A percentile compares a stretch with the other conserved stretches of the same genome.
Conservation (phyloP, 2,797 vertebrate genomes). For the Spea hammondii region DNA sequence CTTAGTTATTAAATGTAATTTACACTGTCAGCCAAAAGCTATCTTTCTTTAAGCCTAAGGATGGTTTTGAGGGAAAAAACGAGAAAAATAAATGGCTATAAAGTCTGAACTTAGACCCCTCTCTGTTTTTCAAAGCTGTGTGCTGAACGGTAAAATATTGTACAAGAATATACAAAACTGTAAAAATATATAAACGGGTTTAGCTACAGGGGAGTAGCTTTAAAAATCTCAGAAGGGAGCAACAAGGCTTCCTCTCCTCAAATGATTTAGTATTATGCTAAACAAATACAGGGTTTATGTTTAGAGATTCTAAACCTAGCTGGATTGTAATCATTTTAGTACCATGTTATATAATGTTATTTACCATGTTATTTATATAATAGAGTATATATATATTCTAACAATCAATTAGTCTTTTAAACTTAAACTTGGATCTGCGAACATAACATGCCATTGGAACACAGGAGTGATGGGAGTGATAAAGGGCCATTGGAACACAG, state of each 20-base stretch:
- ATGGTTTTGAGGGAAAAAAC: not conserved
- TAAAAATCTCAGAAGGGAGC: conserved; percentile 3
- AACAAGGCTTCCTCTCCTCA: conserved; percentile 7
- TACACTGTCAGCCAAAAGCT: conserved; percentile 44
- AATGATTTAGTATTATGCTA: conserved; percentile 37
- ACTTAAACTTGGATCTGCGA: too few species aligned
- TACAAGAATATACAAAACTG: conserved; percentile 23
- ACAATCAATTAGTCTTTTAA: too few species aligned
- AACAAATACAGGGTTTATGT: conserved; percentile 25
- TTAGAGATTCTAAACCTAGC: conserved; percentile 23
- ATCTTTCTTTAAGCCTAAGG: conserved; percentile 33
- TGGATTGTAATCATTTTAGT: conserved; percentile 13
- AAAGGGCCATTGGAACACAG: too few species aligned
- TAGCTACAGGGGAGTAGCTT: conserved; percentile 31
- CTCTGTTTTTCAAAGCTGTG: conserved; percentile 53
- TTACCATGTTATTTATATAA: conserved; percentile 39
- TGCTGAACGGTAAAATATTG: conserved; percentile 41
- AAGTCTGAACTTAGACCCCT: conserved; percentile 40
- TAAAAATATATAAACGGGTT: conserved; percentile 42
- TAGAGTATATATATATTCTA: too few species aligned
- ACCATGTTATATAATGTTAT: conserved; percentile 24
- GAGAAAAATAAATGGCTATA: conserved; percentile 43
- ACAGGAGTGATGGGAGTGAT: too few species aligned
- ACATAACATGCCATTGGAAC: too few species aligned
- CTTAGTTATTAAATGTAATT: conserved; percentile 52